These are phyloP conservation scores for Hemibagrus wyckioides DNA, from an alignment of 2,113 vertebrate genomes.

Conservation along the genomic window DNA sequence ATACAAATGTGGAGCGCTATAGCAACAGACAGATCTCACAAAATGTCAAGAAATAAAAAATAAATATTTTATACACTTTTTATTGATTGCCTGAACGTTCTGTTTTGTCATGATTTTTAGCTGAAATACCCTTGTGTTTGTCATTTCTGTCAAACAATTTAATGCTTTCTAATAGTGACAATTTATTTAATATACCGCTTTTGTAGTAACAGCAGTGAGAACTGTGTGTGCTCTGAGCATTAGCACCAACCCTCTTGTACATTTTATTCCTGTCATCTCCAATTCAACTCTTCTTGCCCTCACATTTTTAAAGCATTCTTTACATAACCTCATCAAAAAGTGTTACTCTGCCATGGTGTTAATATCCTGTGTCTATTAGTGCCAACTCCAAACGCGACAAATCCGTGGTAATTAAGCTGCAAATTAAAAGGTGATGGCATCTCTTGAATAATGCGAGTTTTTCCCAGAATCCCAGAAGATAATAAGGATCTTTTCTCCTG, in stretches of 20 bases:
- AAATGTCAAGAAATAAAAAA: background rate
- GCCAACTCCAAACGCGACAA: slow-evolving; percentile 22
- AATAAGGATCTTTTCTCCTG: slow-evolving; percentile 52
- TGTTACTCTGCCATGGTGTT: slow-evolving; percentile 8
- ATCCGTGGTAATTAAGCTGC: slow-evolving; percentile 48
- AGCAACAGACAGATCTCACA: background rate
- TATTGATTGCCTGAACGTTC: background rate
- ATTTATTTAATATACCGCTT: background rate
- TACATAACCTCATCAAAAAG: slow-evolving; percentile 45
- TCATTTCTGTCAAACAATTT: background rate
- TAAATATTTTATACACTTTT: slow-evolving; percentile 5
- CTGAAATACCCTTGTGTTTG: background rate
- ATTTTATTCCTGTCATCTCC: slow-evolving; percentile 16
- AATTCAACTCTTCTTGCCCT: slow-evolving; percentile 26
- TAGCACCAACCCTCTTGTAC: background rate
- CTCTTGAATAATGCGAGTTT: slow-evolving; percentile 38
- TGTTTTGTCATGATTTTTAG: slow-evolving; percentile 3
- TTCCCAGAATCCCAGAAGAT: slow-evolving; percentile 49
- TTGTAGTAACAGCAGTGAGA: background rate
- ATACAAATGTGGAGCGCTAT: background rate
- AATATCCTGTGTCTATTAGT: slow-evolving; percentile 39
- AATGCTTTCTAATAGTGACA: background rate
- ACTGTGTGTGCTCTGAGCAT: slow-evolving; percentile 2
- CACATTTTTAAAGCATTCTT: slow-evolving; percentile 22
- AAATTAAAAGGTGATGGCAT: slow-evolving; percentile 50